A percentile compares a stretch with the other conserved stretches of the same genome.
These are phyloP conservation scores for Myrmecophaga tridactyla DNA, from an alignment of 2,113 vertebrate genomes.

Conservation along the genomic window DNA sequence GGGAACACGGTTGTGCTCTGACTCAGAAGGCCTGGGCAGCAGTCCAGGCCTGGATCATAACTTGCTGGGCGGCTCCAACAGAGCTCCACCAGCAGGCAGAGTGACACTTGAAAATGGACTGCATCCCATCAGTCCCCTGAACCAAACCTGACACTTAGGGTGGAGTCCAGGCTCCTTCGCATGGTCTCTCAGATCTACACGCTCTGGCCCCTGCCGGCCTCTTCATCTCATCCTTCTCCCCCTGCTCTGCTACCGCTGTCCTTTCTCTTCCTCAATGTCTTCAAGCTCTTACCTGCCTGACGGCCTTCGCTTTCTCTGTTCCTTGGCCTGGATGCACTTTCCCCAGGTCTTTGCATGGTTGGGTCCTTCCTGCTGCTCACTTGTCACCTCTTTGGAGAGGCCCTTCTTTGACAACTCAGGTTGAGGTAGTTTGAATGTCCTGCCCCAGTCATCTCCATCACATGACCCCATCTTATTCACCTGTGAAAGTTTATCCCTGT, in stretches of 20 bases:
- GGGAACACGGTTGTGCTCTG: background rate
- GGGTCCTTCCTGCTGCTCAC: background rate
- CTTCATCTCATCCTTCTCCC: accelerated
- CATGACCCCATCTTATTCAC: background rate
- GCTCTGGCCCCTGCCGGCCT: background rate
- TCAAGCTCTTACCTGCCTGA: no score
- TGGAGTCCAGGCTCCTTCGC: background rate
- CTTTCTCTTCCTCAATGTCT: background rate
- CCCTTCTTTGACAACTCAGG: background rate
- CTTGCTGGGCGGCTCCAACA: background rate
- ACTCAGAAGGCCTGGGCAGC: background rate
- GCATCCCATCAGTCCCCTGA: background rate
- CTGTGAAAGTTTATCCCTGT: background rate
- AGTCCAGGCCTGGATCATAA: background rate
- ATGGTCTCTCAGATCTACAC: accelerated
- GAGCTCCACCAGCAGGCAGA: background rate
- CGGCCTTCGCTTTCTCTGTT: background rate
- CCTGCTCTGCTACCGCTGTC: background rate
- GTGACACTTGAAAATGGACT: background rate
- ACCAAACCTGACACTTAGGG: no score
- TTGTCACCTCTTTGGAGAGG: background rate
- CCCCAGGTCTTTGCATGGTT: accelerated
- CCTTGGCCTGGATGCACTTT: background rate
- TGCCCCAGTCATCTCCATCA: background rate
- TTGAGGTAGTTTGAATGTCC: background rate